Evolutionary conservation across 2,113 vertebrate genomes (phyloP).

Genomic region (Prionailurus viverrinus): DNA sequence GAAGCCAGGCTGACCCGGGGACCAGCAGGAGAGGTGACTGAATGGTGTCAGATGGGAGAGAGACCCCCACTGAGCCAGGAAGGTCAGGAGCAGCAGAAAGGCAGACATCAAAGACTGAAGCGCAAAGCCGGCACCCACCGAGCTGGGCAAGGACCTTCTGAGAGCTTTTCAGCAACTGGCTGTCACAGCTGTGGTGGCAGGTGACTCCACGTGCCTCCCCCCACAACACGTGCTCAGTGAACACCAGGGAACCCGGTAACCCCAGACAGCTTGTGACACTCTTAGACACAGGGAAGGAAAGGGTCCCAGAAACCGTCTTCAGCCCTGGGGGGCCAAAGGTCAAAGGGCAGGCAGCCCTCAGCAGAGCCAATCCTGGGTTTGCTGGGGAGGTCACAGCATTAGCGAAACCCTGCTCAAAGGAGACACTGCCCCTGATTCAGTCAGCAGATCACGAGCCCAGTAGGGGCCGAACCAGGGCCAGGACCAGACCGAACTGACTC

Average conservation of each 20-base stretch:
- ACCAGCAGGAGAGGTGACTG: neutral
- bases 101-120: neutral
- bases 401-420: neutral
- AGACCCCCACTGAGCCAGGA: neutral
- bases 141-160: too few species aligned
- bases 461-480: neutral
- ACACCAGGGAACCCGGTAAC: neutral
- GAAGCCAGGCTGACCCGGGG: neutral
- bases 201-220: neutral
- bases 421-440: neutral
- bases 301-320: neutral
- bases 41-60: neutral
- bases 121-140: neutral
- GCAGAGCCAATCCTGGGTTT: neutral
- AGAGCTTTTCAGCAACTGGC: neutral
- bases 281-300: neutral
- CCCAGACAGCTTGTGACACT: neutral
- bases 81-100: neutral
- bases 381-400: neutral
- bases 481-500: neutral
- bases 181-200: neutral
- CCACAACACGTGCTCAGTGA: rapidly evolving
- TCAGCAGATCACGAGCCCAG: neutral
- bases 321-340: neutral
- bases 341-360: neutral